Evolutionary conservation across 2,797 vertebrate species (phyloP).

Genomic region (Mus spretus): DNA sequence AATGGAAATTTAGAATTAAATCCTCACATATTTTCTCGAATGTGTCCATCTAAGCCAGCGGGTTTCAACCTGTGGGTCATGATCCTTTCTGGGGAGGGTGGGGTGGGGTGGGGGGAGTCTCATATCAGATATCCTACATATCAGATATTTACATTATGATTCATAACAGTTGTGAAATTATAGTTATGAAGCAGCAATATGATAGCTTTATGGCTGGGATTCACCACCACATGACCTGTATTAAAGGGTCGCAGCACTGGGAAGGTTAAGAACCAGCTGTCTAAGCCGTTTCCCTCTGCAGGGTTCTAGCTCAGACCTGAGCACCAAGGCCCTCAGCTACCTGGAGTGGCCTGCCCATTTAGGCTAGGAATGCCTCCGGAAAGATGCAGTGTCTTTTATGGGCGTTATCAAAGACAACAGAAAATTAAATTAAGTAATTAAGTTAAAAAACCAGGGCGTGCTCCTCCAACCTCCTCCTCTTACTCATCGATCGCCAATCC

Average conservation of each 20-base stretch:
- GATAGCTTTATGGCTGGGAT: background rate
- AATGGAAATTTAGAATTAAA: background rate
- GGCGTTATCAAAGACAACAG: background rate
- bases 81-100: background rate
- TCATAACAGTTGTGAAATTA: background rate
- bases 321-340: background rate
- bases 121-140: background rate
- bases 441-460: background rate
- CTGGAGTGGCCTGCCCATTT: background rate
- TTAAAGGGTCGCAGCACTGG: background rate
- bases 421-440: background rate
- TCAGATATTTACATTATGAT: background rate
- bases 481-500: background rate
- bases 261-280: background rate
- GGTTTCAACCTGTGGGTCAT: background rate
- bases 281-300: background rate
- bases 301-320: background rate
- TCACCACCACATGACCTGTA: background rate
- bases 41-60: background rate
- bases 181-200: background rate
- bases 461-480: background rate
- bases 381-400: background rate
- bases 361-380: background rate
- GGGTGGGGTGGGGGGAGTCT: background rate
- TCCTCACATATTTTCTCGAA: background rate